Conservation (phyloP, 1,140 invertebrate species). For the Drosophila kohkoa region DNA sequence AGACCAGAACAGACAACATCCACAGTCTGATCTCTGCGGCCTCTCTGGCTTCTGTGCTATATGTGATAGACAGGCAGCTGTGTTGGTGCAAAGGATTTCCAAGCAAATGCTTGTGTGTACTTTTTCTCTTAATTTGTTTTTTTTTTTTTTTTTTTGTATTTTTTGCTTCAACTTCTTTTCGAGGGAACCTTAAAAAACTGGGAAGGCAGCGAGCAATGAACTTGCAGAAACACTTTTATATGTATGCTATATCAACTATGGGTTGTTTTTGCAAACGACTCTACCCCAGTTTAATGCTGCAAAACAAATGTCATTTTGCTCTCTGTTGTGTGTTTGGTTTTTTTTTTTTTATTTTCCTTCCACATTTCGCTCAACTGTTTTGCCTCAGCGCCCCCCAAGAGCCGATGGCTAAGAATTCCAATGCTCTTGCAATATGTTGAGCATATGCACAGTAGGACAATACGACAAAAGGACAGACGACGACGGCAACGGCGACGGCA, state of each 20-base stretch:
- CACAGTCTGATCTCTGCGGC: constrained; percentile 12
- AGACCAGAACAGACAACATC: constrained; percentile 24
- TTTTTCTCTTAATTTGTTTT: constrained; percentile 2
- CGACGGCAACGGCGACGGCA: constrained; percentile 34
- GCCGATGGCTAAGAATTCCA: constrained; percentile 52
- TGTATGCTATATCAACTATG: constrained; percentile 20
- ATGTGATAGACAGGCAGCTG: constrained; percentile 57
- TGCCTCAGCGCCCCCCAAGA: constrained; percentile 24
- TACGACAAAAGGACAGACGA: constrained; percentile 44
- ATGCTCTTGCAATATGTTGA: constrained; percentile 56
- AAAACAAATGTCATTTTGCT: constrained; percentile 68
- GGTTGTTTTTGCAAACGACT: constrained; percentile 39
- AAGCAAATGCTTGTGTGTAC: constrained; percentile 14
- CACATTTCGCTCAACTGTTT: constrained; percentile 17
- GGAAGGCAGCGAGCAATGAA: constrained; percentile 48
- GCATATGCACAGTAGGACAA: constrained; percentile 64
- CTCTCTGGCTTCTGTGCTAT: background rate
- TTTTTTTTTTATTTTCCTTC: background rate
- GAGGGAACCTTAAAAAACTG: constrained; percentile 23
- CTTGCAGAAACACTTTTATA: constrained; percentile 56
- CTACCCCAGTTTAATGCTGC: constrained; percentile 39
- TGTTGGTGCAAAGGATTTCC: constrained; percentile 70
- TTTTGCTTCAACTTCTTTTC: constrained; percentile 30
- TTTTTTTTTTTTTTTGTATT: background rate
- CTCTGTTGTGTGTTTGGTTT: background rate